These are phyloP conservation scores for Indicator indicator DNA, from an alignment of 2,113 vertebrate species.

Conservation along the genomic window DNA sequence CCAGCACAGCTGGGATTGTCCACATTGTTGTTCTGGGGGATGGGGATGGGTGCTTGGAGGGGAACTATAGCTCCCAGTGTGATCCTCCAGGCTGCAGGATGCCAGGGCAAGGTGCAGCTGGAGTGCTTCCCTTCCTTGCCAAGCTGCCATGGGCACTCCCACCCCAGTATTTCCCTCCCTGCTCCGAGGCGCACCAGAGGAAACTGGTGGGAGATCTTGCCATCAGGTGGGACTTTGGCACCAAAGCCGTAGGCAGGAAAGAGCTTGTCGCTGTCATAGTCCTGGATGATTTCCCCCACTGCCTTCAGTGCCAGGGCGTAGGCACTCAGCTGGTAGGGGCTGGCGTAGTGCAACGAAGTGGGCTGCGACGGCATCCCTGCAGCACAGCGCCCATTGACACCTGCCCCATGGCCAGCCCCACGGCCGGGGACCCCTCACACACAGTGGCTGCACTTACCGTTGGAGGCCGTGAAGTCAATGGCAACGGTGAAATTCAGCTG, in stretches of 20 bases:
- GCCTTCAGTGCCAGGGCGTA: conserved; percentile 98
- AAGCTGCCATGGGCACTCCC: not conserved
- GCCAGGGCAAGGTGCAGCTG: not conserved
- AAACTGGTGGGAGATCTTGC: conserved; percentile 96
- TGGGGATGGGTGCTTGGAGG: not conserved
- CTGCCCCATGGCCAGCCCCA: fast-evolving
- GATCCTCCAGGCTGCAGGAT: not conserved
- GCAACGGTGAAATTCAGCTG: conserved; percentile 98
- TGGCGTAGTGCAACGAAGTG: conserved; percentile 96
- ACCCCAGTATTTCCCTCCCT: not conserved
- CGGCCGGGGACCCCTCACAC: not conserved
- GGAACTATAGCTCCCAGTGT: not conserved
- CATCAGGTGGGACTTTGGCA: conserved; percentile 95
- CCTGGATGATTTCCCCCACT: conserved; percentile 97
- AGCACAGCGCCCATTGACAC: not conserved
- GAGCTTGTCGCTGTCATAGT: conserved; percentile 99
- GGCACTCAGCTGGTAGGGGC: conserved; percentile 97
- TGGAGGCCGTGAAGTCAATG: conserved; percentile 98
- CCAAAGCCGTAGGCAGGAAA: conserved; percentile 98
- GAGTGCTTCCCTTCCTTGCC: fast-evolving
- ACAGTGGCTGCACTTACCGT: conserved; percentile 80
- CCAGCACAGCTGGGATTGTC: conserved; percentile 89
- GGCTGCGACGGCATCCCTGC: conserved; percentile 95
- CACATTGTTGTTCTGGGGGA: conserved; percentile 80
- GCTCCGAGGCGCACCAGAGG: conserved; percentile 83